Base-by-base conservation (phyloP, 2,888 invertebrate genomes). In the Cryptophagus acutangulus region DNA sequence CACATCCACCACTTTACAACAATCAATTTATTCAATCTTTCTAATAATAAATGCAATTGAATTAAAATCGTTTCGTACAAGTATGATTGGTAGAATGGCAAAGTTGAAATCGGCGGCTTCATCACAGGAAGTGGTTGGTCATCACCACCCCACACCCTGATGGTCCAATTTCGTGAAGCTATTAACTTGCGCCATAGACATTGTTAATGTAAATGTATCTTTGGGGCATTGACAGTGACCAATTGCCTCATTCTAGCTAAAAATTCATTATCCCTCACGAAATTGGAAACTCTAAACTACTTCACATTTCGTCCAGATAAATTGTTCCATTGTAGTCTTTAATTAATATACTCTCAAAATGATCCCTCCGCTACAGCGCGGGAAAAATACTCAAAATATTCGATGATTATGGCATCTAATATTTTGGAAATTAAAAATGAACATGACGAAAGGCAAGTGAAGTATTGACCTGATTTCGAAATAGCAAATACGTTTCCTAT, bases 151-250 rank as follows among this genome's bases (percentile, higher is more conserved):
- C 44, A 25, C 10, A 16, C 12, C 24, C 24, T 20, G 24, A 20
- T 35, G 36, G 14, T 37, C 16, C 28, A 42, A 46, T 46, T 42
- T 45, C 49, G 49, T 35, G 50, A 53, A 43, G 54, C 62, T 58
- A 61, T 63, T 62, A 61, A 62, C 61, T 60, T 58, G 50, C 57
- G 59, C 57, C 57, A 62, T 61, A 61, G 61, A 63, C 58, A 59
- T 60, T 60, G 59, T 62, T 64, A 64, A 63, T 59, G 61, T 58
- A 60, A 63, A 59, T 63, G 63, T 62, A 61, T 62, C 63, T 64
- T 64, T 59, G 55, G 62, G 60, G 61, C 58, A 63, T 63, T 64
- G 62, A 63, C 62, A 61, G 61, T 65, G 60, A 60, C 59, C 60
- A 62, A 63, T 63, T 62, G 62, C 57, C 59, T 58, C 59, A 59